phyloP scores from a whole-genome alignment of 2,113 vertebrate genomes.

The Egretta garzetta region DNA sequence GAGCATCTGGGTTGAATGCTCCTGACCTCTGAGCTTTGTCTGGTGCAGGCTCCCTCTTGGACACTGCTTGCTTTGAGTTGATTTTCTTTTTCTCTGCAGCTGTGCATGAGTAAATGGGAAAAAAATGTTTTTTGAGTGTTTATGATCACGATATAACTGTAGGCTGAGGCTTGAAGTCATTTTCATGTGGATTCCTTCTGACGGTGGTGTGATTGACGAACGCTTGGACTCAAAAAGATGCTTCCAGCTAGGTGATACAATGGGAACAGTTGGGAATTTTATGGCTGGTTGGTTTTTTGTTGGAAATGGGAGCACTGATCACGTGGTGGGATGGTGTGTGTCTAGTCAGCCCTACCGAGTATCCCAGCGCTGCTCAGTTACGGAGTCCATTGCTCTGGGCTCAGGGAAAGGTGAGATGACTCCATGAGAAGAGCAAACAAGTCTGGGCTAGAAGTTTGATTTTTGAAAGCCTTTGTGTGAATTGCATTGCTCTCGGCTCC shows the following conservation, averaged over 20 bases:
- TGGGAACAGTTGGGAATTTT: constrained; percentile 32
- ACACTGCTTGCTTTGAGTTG: background rate
- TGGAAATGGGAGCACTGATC: background rate
- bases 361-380: background rate
- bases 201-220: constrained; percentile 4
- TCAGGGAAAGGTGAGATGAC: background rate
- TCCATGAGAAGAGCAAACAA: background rate
- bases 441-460: background rate
- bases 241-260: constrained; percentile 17
- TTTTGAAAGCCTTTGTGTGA: background rate
- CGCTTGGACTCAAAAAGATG: constrained; percentile 3
- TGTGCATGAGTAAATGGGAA: constrained; percentile 1
- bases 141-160: background rate
- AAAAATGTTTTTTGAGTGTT: background rate
- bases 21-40: background rate
- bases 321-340: background rate
- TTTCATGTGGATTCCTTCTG: background rate
- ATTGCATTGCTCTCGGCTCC: background rate
- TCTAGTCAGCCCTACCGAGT: background rate
- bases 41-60: constrained; percentile 12
- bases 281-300: background rate
- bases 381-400: background rate
- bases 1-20: background rate
- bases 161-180: background rate
- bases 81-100: constrained; percentile 8